Base-by-base conservation (phyloP, 2,888 invertebrate species). In the Tinea semifulvella region DNA sequence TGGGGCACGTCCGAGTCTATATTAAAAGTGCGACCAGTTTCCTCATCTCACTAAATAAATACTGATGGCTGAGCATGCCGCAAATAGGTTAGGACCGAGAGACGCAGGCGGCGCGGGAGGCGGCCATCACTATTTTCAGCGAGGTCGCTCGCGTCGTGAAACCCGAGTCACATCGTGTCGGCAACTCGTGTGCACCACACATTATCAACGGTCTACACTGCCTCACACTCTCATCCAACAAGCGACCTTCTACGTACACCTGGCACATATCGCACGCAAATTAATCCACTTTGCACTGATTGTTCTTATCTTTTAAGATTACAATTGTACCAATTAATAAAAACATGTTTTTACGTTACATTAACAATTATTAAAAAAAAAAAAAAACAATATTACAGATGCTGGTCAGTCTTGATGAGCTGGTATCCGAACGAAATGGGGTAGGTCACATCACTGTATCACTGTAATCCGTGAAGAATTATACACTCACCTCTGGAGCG, bases 41-140 rank as follows among this genome's bases (percentile, higher is more conserved):
- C 73, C 75, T 72, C 71, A 74, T 74, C 68, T 70, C 55, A 68
- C 72, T 76, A 77, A 76, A 79, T 75, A 77, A 79, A 77, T 75
- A 74, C 70, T 68, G 68, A 60, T 63, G 65, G 58, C 65, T 65
- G 63, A 51, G 66, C 63, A 67, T 63, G 73, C 75, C 79, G 74
- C 79, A 79, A 77, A 82, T 81, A 82, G 80, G 72, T 64, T 63
- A 65, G 55, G 60, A 56, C 67, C 63, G 55, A 36, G 43, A 22
- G 51, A 53, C 36, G 46, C 25, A 42, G 47, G 44, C 28, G 40
- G 42, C 38, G 44, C 42, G 46, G 56, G 49, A 49, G 56, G 59
- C 55, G 26, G 58, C 53, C 55, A 57, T 52, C 76, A 74, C 77
- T 77, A 77, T 80, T 77, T 80, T 77, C 75, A 79, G 80, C 71